Percentiles rank a stretch among this genome's conserved stretches.
phyloP scores from a whole-genome alignment of 2,797 vertebrate genomes.

The Sebastes wilsoni region DNA sequence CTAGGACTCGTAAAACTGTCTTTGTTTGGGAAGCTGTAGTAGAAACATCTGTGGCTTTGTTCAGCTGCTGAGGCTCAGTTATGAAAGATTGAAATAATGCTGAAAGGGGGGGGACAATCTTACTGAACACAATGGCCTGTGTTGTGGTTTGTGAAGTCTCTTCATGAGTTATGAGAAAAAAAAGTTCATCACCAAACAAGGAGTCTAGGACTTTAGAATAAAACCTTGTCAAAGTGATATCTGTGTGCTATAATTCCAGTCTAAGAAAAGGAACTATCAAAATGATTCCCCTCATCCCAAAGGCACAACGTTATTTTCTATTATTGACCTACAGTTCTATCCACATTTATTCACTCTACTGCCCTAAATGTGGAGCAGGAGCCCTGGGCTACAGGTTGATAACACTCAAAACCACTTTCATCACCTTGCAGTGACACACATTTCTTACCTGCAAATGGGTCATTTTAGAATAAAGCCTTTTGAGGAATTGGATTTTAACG shows the following conservation, averaged over 20 bases:
- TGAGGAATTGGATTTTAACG: background rate
- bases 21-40: background rate
- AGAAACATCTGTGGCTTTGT: background rate
- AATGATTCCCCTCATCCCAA: constrained; percentile 45
- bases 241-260: constrained; percentile 25
- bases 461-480: constrained; percentile 14
- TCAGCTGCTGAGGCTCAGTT: constrained; percentile 2
- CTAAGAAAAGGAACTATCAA: constrained; percentile 53
- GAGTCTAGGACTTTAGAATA: background rate
- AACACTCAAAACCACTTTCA: constrained; percentile 45
- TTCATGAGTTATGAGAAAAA: background rate
- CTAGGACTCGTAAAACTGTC: background rate
- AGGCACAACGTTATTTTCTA: constrained; percentile 53
- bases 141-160: background rate
- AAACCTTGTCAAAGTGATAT: constrained; percentile 17
- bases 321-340: constrained; percentile 70
- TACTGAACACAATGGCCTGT: background rate
- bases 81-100: background rate
- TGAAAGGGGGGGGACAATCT: background rate
- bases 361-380: constrained; percentile 53
- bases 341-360: constrained; percentile 61
- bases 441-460: constrained; percentile 45
- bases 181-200: constrained; percentile 8
- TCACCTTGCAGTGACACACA: constrained; percentile 47
- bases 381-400: constrained; percentile 56